phyloP scores from a whole-genome alignment of 2,113 vertebrate species.

The Rhynchopsitta pachyrhyncha region DNA sequence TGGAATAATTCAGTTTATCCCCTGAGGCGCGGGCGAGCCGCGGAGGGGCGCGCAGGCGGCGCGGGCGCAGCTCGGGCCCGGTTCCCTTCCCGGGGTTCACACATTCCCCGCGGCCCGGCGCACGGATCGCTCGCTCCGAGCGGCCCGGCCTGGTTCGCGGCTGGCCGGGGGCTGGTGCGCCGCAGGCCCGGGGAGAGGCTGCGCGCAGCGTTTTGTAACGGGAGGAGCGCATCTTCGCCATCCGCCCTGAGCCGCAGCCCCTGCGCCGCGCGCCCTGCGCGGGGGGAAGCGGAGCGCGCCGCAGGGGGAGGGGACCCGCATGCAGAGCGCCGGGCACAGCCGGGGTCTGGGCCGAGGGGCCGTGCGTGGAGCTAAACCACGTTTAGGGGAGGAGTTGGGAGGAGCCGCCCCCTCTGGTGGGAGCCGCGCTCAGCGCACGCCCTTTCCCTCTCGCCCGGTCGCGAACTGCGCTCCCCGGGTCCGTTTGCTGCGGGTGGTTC shows the following conservation, averaged over 20 bases:
- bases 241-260: background rate
- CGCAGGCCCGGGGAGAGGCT: background rate
- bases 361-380: background rate
- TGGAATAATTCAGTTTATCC: too few species aligned
- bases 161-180: background rate
- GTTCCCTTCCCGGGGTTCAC: background rate
- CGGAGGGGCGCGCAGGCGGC: background rate
- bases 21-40: background rate
- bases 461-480: background rate
- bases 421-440: background rate
- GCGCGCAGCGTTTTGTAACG: background rate
- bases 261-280: too few species aligned
- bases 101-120: background rate
- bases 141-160: background rate
- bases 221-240: too few species aligned
- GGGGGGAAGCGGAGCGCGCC: background rate
- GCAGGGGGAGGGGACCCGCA: background rate
- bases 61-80: background rate
- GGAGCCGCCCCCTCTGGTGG: slow-evolving; percentile 13
- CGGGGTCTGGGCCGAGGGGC: slow-evolving; percentile 6
- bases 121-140: background rate
- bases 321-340: background rate
- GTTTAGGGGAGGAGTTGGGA: slow-evolving; percentile 27
- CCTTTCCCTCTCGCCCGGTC: background rate
- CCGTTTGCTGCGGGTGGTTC: background rate